A percentile compares a stretch with the other conserved stretches of the same genome.
Evolutionary conservation across 2,113 vertebrate species (phyloP).

Genomic region (Riparia riparia): DNA sequence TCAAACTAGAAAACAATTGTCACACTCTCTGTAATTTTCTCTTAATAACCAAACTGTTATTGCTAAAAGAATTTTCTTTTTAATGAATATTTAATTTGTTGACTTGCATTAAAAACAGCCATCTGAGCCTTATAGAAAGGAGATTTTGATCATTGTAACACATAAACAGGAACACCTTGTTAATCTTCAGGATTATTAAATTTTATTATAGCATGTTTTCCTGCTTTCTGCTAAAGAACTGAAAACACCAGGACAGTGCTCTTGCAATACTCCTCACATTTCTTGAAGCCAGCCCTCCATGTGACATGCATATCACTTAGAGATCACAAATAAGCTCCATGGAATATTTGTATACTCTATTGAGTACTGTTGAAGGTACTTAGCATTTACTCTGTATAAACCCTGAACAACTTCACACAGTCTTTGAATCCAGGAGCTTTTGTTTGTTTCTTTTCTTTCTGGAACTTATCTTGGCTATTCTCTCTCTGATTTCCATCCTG

Average conservation of each 20-base stretch:
- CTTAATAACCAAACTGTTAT: neutral
- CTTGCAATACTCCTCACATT: neutral
- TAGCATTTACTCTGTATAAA: neutral
- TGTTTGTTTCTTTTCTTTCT: neutral
- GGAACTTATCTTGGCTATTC: neutral
- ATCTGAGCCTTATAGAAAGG: neutral
- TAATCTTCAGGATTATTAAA: neutral
- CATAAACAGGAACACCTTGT: neutral
- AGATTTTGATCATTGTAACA: neutral
- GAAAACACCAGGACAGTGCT: neutral
- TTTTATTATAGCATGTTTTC: neutral
- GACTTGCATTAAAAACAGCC: neutral
- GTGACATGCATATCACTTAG: neutral
- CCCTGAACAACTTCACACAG: neutral
- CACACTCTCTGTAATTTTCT: neutral
- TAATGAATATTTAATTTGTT: neutral
- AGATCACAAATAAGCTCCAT: neutral
- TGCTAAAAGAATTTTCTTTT: neutral
- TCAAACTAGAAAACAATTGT: neutral
- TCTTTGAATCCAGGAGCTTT: accelerated
- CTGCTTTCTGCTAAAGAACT: neutral
- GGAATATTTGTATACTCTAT: neutral
- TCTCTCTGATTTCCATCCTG: neutral
- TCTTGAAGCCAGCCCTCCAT: neutral
- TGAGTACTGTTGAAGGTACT: neutral